Evolutionary conservation across 2,113 vertebrate genomes (phyloP).

Genomic region (Vicugna pacos): DNA sequence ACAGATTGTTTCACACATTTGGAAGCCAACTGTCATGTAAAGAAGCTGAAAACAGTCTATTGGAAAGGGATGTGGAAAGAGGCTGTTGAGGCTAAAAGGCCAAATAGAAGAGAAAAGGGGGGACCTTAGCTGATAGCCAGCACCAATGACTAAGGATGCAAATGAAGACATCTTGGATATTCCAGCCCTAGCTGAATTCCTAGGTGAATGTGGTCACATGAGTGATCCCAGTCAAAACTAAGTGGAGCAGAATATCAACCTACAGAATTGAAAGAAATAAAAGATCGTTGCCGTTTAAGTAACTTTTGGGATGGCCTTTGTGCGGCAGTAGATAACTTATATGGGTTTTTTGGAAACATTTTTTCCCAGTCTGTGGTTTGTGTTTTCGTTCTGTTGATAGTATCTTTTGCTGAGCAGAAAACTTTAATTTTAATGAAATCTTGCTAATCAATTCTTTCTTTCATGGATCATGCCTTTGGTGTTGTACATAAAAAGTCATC

Average conservation of each 20-base stretch:
- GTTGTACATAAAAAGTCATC: not conserved
- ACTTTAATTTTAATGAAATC: not conserved
- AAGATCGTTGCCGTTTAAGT: not conserved
- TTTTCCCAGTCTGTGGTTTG: not conserved
- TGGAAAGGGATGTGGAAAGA: not conserved
- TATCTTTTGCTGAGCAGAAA: not conserved
- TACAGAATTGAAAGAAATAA: not conserved
- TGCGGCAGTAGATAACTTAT: not conserved
- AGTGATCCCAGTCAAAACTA: not conserved
- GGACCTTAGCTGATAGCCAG: not conserved
- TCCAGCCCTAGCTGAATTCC: not conserved
- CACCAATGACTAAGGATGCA: not conserved
- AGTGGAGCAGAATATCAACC: not conserved
- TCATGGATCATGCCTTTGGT: not conserved
- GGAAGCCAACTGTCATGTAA: not conserved
- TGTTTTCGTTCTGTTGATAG: not conserved
- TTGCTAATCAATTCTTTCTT: not conserved
- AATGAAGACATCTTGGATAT: constrained; percentile 16
- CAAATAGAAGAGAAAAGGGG: not conserved
- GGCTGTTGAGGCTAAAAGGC: not conserved
- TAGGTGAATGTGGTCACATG: not conserved
- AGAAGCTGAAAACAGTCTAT: not conserved
- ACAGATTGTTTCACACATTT: not conserved
- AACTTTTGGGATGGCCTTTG: not conserved
- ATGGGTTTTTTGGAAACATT: not conserved